Evolutionary conservation across 1,140 invertebrate genomes (phyloP).

Genomic region (Drosophila leontia): DNA sequence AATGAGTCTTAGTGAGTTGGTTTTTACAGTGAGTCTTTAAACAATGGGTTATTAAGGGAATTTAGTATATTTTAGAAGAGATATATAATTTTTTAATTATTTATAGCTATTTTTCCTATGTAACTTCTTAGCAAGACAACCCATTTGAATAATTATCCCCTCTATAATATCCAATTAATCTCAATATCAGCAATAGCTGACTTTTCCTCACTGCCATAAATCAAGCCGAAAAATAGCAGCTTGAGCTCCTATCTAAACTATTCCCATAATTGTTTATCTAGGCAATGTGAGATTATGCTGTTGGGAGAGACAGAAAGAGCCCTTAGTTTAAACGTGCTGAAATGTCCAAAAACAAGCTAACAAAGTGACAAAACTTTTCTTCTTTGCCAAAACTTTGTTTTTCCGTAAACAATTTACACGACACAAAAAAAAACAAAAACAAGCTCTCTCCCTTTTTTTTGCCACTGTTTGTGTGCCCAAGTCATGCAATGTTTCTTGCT

Average conservation of each 20-base stretch:
- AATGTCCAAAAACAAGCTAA: constrained; percentile 27
- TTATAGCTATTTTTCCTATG: too few species aligned
- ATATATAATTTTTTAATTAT: too few species aligned
- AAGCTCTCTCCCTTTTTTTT: constrained; percentile 26
- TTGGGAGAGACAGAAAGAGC: constrained; percentile 14
- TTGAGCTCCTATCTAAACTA: constrained; percentile 17
- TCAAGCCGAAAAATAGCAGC: constrained; percentile 7
- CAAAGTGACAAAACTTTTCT: constrained; percentile 49
- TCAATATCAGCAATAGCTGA: constrained; percentile 1
- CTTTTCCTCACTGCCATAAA: constrained; percentile 1
- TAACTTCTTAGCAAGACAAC: not conserved
- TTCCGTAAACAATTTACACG: constrained; percentile 29
- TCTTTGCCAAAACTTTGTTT: constrained; percentile 43
- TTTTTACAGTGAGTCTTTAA: not conserved
- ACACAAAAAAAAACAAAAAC: not conserved
- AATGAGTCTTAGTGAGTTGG: not conserved
- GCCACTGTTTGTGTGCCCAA: too few species aligned
- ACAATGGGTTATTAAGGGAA: too few species aligned
- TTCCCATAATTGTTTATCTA: constrained; percentile 44
- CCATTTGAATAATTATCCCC: constrained; percentile 1
- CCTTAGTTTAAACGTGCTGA: constrained; percentile 39
- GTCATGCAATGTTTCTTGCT: constrained; percentile 28
- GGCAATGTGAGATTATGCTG: constrained; percentile 4
- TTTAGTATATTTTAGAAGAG: too few species aligned
- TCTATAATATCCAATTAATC: not conserved